These are phyloP conservation scores for Setophaga coronata DNA, from an alignment of 2,113 vertebrate genomes.

Conservation along the genomic window DNA sequence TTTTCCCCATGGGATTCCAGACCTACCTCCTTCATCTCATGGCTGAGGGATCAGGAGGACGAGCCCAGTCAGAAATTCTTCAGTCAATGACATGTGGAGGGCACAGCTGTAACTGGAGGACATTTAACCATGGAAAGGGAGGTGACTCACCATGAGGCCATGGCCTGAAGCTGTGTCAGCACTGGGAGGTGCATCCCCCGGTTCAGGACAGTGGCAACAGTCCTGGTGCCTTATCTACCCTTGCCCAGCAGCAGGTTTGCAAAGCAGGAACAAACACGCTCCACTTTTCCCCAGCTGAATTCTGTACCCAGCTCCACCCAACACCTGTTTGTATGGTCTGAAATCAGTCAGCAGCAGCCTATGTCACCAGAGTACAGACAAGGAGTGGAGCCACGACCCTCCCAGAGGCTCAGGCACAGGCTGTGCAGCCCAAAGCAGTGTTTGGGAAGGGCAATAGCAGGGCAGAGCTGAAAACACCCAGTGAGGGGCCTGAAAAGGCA, in stretches of 20 bases:
- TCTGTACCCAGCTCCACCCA: background rate
- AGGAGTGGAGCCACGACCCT: fast-evolving
- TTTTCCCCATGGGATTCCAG: background rate
- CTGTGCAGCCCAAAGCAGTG: background rate
- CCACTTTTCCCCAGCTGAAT: background rate
- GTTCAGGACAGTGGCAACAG: background rate
- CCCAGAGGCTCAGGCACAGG: background rate
- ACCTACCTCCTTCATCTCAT: background rate
- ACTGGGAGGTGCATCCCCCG: background rate
- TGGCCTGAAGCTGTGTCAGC: background rate
- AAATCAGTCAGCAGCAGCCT: background rate
- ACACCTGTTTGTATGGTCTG: background rate
- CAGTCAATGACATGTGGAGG: background rate
- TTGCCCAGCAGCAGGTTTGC: background rate
- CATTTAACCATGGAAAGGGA: background rate
- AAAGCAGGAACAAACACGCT: background rate
- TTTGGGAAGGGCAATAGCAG: background rate
- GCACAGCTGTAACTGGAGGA: background rate
- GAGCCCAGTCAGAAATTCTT: background rate
- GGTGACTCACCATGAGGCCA: background rate
- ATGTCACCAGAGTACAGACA: fast-evolving
- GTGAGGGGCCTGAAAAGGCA: background rate
- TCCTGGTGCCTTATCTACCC: background rate
- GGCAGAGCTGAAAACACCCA: background rate
- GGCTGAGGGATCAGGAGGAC: background rate